phyloP scores from a whole-genome alignment of 2,797 vertebrate species.

The Sphenopsis melanotis region DNA sequence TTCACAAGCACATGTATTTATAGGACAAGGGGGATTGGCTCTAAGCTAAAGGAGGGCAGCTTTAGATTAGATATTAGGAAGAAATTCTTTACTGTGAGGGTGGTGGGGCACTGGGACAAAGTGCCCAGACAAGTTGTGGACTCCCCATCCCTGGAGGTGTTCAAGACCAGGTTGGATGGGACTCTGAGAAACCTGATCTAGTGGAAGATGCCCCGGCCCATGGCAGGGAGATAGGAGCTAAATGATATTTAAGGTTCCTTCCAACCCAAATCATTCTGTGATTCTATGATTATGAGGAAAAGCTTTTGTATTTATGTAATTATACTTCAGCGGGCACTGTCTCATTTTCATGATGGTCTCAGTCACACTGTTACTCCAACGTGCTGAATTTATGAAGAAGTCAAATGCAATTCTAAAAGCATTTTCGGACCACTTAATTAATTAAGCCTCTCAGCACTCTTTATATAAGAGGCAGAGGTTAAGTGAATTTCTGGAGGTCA shows the following conservation, averaged over 20 bases:
- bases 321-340: background rate
- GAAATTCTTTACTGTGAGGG: background rate
- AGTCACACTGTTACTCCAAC: background rate
- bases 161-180: background rate
- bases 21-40: background rate
- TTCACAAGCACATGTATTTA: background rate
- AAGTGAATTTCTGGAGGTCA: constrained; percentile 24
- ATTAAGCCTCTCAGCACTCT: background rate
- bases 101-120: background rate
- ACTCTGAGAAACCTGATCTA: background rate
- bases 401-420: constrained; percentile 1
- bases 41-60: background rate
- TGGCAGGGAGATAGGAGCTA: background rate
- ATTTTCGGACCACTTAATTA: constrained; percentile 12
- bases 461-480: background rate
- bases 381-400: background rate
- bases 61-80: background rate
- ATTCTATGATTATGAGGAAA: background rate
- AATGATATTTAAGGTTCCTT: background rate
- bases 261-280: background rate
- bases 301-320: background rate
- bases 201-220: background rate
- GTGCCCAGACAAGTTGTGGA: background rate
- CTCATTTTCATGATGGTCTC: background rate
- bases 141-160: background rate